Evolutionary conservation across 1,140 invertebrate species (phyloP).

Genomic region (Pygmarrhopalites habei): DNA sequence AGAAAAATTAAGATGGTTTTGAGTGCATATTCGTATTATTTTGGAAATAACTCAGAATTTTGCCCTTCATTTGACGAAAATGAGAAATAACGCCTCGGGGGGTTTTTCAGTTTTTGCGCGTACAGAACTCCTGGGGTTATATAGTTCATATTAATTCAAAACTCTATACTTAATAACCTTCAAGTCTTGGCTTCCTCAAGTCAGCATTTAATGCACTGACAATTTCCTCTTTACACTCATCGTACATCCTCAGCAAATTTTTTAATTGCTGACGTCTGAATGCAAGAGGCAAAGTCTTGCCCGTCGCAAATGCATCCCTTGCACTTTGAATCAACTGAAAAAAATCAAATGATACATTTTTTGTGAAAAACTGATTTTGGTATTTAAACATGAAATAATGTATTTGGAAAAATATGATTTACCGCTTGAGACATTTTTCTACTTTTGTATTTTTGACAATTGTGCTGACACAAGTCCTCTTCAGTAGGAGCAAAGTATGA

Average conservation of each 20-base stretch:
- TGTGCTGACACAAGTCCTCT: too few species aligned
- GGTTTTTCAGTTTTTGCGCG: background rate
- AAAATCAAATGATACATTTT: too few species aligned
- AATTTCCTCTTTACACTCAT: conserved; percentile 47
- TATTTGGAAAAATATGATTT: too few species aligned
- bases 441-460: too few species aligned
- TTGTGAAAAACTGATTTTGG: too few species aligned
- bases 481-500: too few species aligned
- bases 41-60: background rate
- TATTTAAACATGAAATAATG: too few species aligned
- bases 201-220: conserved; percentile 46
- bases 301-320: conserved; percentile 21
- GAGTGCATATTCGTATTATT: background rate
- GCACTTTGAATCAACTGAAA: conserved; percentile 21
- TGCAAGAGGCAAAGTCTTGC: conserved; percentile 22
- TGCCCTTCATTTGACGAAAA: background rate
- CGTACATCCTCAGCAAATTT: conserved; percentile 44
- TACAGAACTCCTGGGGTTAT: background rate
- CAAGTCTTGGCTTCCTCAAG: conserved; percentile 45
- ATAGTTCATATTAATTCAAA: background rate
- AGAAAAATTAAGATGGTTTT: background rate
- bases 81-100: background rate
- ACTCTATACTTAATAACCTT: conserved; percentile 12
- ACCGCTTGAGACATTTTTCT: too few species aligned
- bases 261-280: conserved; percentile 47